phyloP scores from a whole-genome alignment of 1,140 invertebrate genomes.

The Drosophila guanche region DNA sequence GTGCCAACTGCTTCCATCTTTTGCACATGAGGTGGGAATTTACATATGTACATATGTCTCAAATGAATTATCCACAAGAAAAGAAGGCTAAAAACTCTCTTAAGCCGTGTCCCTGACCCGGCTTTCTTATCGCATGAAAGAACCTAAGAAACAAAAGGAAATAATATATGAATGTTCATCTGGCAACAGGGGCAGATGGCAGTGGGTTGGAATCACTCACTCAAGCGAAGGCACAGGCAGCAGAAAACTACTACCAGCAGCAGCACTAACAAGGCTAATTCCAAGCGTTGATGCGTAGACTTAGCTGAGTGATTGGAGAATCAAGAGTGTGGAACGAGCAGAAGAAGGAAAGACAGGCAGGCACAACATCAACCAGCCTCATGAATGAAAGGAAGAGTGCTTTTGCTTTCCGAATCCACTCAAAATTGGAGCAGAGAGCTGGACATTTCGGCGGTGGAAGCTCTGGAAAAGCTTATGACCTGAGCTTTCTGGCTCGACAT shows the following conservation, averaged over 20 bases:
- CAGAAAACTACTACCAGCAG: conserved; percentile 5
- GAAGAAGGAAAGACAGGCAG: not conserved
- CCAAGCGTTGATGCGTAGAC: conserved; percentile 57
- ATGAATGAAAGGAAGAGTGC: conserved; percentile 61
- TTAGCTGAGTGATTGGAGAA: not conserved
- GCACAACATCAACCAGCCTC: not conserved
- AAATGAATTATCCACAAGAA: no score
- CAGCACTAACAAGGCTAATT: conserved; percentile 64
- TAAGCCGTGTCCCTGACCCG: no score
- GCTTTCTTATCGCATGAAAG: no score
- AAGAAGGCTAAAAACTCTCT: no score
- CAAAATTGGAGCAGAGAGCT: conserved; percentile 16
- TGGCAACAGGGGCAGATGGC: no score
- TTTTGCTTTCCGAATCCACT: conserved; percentile 9
- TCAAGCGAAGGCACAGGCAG: conserved; percentile 40
- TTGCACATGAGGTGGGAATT: no score
- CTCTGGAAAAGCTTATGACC: conserved; percentile 34
- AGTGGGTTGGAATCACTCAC: not conserved
- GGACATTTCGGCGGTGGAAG: conserved; percentile 18
- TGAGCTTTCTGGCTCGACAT: conserved; percentile 44
- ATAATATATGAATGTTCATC: conserved; percentile 27
- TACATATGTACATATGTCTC: no score
- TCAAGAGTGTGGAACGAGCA: not conserved
- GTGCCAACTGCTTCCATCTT: no score
- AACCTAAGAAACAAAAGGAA: conserved; percentile 38